Base-by-base conservation (phyloP, 2,888 invertebrate genomes). In the Crioceris asparagi region DNA sequence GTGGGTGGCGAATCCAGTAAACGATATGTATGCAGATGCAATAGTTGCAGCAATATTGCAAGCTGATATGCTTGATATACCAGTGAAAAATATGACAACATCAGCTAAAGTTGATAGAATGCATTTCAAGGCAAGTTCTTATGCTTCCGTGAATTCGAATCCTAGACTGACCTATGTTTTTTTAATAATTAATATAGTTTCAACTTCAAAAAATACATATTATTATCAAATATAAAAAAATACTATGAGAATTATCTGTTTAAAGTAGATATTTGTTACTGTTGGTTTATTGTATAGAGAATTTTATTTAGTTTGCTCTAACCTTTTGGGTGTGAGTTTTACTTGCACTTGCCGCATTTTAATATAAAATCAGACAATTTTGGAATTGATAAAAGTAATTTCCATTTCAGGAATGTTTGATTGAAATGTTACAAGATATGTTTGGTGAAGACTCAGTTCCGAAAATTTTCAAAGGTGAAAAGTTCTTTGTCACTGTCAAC, bases 11-110 rank as follows among this genome's bases (percentile, higher is more conserved):
- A 87, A 84, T 57, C 94, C 97, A 1, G 83, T 94, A 30, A 84
- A 91, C 57, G 97, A 98, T 66, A 96, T 97, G 92, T 97, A 84
- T 66, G 96, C 97, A 17, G 97, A 98, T 69, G 86, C 96, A 17
- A 83, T 93, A 17, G 71, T 94, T 36, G 85, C 88, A 0, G 90
- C 84, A 29, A 72, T 94, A 25, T 70, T 97, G 51, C 83, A 87
- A 61, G 88, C 90, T 0, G 84, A 85, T 57, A 62, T 75, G 48
- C 67, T 79, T 32, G 78, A 78, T 34, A 69, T 71, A 1, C 71
- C 73, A 17, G 70, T 76, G 2, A 78, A 78, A 52, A 72, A 73
- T 35, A 62, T 75, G 14, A 65, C 74, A 0, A 71, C 74, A 1
- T 72, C 74, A 21, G 72, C 74, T 19, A 87, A 87, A 59, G 79